Evolutionary conservation across 2,888 invertebrate species (phyloP).

Genomic region (Nomada ruficornis): DNA sequence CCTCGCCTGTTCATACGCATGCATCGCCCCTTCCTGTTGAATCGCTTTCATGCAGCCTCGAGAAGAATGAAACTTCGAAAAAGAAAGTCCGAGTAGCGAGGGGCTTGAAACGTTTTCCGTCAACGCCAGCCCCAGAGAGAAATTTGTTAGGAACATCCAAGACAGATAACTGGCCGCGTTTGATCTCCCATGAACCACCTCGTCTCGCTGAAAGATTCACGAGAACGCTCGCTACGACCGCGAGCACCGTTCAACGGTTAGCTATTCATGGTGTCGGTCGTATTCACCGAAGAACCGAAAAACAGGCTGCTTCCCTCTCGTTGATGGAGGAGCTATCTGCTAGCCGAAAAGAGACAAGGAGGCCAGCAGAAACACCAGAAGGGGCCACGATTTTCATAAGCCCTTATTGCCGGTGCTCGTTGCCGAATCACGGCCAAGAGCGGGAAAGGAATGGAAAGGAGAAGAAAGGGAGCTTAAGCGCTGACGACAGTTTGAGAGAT

Average conservation of each 20-base stretch:
- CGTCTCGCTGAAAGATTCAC: conserved; percentile 42
- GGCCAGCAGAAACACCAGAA: neutral
- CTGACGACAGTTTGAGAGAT: conserved; percentile 81
- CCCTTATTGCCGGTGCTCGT: conserved; percentile 43
- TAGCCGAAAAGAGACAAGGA: neutral
- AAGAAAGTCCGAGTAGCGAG: too few relatives aligned
- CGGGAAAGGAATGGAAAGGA: neutral
- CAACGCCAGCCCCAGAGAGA: neutral
- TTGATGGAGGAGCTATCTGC: too few relatives aligned
- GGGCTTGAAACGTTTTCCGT: neutral
- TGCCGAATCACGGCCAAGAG: conserved; percentile 22
- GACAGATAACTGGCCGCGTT: conserved; percentile 22
- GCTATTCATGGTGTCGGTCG: conserved; percentile 42
- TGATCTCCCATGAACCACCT: conserved; percentile 33
- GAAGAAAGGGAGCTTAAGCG: conserved; percentile 67
- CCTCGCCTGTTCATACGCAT: conserved; percentile 2
- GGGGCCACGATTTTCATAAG: conserved; percentile 47
- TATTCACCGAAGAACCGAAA: conserved; percentile 12
- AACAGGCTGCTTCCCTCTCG: neutral
- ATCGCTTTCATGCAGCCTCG: too few relatives aligned
- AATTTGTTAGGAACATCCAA: neutral
- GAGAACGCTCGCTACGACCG: conserved; percentile 24
- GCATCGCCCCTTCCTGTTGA: conserved; percentile 9
- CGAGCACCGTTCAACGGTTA: conserved; percentile 29
- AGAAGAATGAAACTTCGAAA: neutral